Evolutionary conservation across 2,888 invertebrate genomes (phyloP).

Genomic region (Spicauda simplicius): DNA sequence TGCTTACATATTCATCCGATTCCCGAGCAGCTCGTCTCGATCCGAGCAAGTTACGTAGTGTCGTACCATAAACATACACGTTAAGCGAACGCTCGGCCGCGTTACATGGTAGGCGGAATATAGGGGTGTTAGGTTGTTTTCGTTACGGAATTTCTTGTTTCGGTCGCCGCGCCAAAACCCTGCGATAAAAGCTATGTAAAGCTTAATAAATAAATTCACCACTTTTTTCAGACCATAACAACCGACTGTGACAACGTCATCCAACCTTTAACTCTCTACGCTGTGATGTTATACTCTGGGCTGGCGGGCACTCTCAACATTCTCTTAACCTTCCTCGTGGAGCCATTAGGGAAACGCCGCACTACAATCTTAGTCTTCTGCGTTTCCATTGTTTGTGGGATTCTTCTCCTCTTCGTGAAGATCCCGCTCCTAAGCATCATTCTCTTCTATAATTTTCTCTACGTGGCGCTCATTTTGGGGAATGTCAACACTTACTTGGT

Average conservation of each 20-base stretch:
- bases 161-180: no score
- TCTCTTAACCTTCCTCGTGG: slow-evolving; percentile 63
- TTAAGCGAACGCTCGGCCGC: no score
- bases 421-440: slow-evolving; percentile 63
- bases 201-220: no score
- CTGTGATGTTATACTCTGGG: slow-evolving; percentile 68
- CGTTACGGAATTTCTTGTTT: no score
- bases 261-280: slow-evolving; percentile 62
- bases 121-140: no score
- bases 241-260: slow-evolving; percentile 61
- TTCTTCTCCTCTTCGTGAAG: slow-evolving; percentile 58
- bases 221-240: background rate
- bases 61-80: no score
- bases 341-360: slow-evolving; percentile 59
- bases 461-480: slow-evolving; percentile 66
- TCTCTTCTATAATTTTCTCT: slow-evolving; percentile 66
- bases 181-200: no score
- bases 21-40: no score
- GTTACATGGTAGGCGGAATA: no score
- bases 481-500: slow-evolving; percentile 71
- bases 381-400: slow-evolving; percentile 54
- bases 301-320: slow-evolving; percentile 53
- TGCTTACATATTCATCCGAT: no score
- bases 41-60: no score
- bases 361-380: slow-evolving; percentile 60